Base-by-base conservation (phyloP, 2,797 vertebrate genomes). In the Diglossa cyanea region DNA sequence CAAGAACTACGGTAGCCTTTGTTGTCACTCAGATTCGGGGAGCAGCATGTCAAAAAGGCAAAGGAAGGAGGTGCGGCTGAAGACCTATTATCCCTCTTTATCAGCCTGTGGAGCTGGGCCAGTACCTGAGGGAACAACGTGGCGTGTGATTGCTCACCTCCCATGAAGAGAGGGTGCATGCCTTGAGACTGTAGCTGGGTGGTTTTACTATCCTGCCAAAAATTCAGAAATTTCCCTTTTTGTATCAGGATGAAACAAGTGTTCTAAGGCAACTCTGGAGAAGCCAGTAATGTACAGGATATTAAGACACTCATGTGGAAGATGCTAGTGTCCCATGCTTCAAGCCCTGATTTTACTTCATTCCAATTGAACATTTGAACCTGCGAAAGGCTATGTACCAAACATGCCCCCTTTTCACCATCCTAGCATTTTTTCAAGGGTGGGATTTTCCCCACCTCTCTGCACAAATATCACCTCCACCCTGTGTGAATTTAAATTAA, bases 141-240 rank as follows among this genome's bases (percentile, higher is more conserved):
- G 79, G 79, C 90, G 74, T 4, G 2, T 76, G 87, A 95, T 96
- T 94, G 87, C 93, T 95, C 87, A 94, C 95, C 95, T 96, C 95
- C 96, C 95, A 95, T 78, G 95, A 72, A 97, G 96, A 94, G 40
- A 94, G 25, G 51, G 85, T 92, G 82, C 82, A 51, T 96, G 87
- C 93, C 68, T 95, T 91, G 37, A 90, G 89, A 94, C 48, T 94
- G 87, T 86, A 97, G 68, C 93, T 96, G 94, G 95, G 96, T 96
- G 94, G 95, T 96, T 96, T 95, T 74, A 84, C 54, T 85, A 90
- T 63, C 53, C 63, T 96, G 93, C 94, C 94, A 96, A 96, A 95
- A 95, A 82, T 79, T 74, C 37, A 92, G 74, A 90, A 93, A 86
- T 85, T 88, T 90, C 57, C 53, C 74, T 88, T 31, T 90, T 90